Conservation (phyloP, 2,113 vertebrate species). For the Willisornis vidua region DNA sequence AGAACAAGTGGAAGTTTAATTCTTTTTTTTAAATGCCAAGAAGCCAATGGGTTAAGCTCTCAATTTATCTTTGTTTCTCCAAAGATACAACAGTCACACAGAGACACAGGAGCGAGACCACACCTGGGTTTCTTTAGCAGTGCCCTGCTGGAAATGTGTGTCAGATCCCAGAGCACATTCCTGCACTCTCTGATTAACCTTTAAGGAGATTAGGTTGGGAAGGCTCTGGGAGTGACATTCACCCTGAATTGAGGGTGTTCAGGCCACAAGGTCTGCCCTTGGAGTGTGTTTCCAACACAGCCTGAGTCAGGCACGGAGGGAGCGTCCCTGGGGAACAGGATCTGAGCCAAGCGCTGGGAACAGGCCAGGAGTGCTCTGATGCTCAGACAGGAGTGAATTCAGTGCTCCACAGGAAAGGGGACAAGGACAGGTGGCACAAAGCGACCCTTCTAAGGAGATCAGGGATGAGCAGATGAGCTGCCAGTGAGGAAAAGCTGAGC, state of each 20-base stretch:
- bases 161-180: slow-evolving; percentile 68
- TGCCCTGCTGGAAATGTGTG: slow-evolving; percentile 68
- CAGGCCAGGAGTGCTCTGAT: background rate
- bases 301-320: background rate
- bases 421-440: background rate
- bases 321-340: slow-evolving; percentile 14
- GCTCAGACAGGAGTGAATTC: slow-evolving; percentile 3
- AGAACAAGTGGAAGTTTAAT: slow-evolving; percentile 62
- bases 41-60: slow-evolving; percentile 72
- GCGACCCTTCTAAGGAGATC: background rate
- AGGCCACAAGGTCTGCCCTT: slow-evolving; percentile 23
- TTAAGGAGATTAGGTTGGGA: slow-evolving; percentile 46
- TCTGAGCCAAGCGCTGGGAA: background rate
- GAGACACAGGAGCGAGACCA: slow-evolving; percentile 53
- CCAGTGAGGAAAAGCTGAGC: background rate
- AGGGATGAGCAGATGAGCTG: background rate
- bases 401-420: background rate
- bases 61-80: slow-evolving; percentile 70
- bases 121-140: slow-evolving; percentile 67
- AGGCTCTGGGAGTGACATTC: slow-evolving; percentile 46
- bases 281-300: slow-evolving; percentile 40
- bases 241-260: background rate
- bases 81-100: slow-evolving; percentile 37
- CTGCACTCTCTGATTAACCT: slow-evolving; percentile 69
- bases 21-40: slow-evolving; percentile 47